Conservation (phyloP, 2,888 invertebrate genomes). For the Maniola hyperantus region DNA sequence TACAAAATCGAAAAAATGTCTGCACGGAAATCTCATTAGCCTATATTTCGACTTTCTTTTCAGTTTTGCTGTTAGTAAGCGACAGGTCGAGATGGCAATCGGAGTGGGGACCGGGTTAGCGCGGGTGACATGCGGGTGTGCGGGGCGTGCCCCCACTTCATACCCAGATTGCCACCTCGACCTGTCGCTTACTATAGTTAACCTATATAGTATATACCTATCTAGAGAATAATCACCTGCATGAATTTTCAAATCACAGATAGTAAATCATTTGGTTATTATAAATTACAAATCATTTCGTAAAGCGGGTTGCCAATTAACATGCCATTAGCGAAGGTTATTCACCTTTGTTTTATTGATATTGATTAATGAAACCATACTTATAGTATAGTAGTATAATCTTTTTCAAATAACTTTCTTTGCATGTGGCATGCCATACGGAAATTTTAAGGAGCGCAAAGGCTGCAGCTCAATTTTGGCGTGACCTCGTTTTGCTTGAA, state of each 20-base stretch:
- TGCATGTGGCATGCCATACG: conserved; percentile 14
- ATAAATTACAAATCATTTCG: background rate
- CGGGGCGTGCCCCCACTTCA: too few relatives aligned
- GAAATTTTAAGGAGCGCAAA: conserved; percentile 19
- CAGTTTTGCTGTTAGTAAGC: too few relatives aligned
- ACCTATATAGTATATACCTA: too few relatives aligned
- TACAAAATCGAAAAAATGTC: too few relatives aligned
- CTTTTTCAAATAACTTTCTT: conserved; percentile 3
- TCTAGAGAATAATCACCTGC: too few relatives aligned
- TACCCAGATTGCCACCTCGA: too few relatives aligned
- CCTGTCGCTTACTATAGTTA: too few relatives aligned
- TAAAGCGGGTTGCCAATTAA: background rate
- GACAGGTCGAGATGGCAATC: too few relatives aligned
- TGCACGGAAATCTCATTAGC: conserved; percentile 4
- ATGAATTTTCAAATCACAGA: too few relatives aligned
- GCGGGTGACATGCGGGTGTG: too few relatives aligned
- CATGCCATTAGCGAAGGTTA: background rate
- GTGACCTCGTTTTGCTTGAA: conserved; percentile 25
- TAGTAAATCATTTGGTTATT: too few relatives aligned
- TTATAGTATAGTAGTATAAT: background rate
- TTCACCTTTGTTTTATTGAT: conserved; percentile 1
- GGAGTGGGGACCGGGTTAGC: too few relatives aligned
- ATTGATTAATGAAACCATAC: conserved; percentile 16
- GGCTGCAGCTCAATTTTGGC: conserved; percentile 22
- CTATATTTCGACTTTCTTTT: background rate